These are phyloP conservation scores for Drosophila acutilabella DNA, from an alignment of 2,888 invertebrate genomes.

Conservation along the genomic window DNA sequence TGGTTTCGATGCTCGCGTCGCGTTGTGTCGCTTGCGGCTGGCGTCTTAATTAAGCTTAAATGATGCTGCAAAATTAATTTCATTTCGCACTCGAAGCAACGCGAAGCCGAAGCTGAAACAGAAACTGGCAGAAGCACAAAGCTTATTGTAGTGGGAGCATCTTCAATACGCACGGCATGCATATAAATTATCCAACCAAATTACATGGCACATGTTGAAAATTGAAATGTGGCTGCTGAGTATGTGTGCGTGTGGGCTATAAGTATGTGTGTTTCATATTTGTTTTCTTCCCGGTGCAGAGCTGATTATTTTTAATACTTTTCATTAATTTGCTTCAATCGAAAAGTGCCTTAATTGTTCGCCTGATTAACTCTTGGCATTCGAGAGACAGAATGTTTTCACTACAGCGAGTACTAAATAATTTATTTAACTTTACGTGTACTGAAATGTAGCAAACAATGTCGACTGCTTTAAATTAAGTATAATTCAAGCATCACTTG, in stretches of 20 bases:
- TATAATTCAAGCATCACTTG: too few species aligned
- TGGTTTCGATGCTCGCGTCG: conserved; percentile 15
- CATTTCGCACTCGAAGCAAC: conserved; percentile 70
- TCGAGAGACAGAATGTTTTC: background rate
- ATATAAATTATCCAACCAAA: conserved; percentile 79
- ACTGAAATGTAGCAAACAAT: background rate
- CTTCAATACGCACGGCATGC: conserved; percentile 71
- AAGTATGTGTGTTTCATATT: conserved; percentile 53
- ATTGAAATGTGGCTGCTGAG: conserved; percentile 58
- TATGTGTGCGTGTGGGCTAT: conserved; percentile 1
- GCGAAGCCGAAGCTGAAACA: conserved; percentile 25
- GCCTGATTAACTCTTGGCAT: conserved; percentile 21
- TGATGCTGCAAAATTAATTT: conserved; percentile 82
- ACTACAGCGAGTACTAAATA: background rate
- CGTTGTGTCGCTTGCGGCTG: conserved; percentile 62
- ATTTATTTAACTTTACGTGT: background rate
- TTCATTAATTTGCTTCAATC: conserved; percentile 70
- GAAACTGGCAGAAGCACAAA: conserved; percentile 15
- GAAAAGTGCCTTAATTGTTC: conserved; percentile 33
- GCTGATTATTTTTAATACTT: conserved; percentile 75
- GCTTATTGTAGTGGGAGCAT: conserved; percentile 41
- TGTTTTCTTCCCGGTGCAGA: conserved; percentile 48
- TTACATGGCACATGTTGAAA: conserved; percentile 68
- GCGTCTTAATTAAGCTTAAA: conserved; percentile 82
- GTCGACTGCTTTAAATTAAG: background rate